Conservation (phyloP, 2,888 invertebrate species). For the Drosophila merina region DNA sequence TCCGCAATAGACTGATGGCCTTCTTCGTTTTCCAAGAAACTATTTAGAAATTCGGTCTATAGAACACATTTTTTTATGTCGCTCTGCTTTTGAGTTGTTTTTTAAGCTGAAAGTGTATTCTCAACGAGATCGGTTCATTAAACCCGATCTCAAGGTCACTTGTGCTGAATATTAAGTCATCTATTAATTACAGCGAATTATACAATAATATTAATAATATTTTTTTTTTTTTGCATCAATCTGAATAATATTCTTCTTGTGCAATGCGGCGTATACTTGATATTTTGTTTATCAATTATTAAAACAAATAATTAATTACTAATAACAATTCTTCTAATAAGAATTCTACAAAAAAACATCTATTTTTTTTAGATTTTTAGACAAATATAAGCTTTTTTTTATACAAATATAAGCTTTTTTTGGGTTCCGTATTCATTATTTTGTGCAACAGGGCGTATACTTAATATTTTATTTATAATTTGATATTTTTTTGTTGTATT, state of each 20-base stretch:
- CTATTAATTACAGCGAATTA: background rate
- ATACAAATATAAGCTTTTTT: no score
- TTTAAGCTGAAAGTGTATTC: slow-evolving; percentile 10
- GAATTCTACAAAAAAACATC: background rate
- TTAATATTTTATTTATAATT: background rate
- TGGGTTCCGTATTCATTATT: no score
- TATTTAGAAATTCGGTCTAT: slow-evolving; percentile 17
- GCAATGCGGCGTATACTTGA: background rate
- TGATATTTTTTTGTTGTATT: no score
- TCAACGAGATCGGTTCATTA: slow-evolving; percentile 19
- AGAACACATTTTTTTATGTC: slow-evolving; percentile 11
- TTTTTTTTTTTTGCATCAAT: background rate
- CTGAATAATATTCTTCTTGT: background rate
- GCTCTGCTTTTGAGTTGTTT: background rate
- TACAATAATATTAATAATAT: no score
- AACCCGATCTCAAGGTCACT: slow-evolving; percentile 23
- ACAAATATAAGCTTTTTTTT: no score
- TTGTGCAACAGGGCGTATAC: background rate
- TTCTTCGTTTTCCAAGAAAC: slow-evolving; percentile 20
- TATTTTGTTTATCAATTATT: background rate
- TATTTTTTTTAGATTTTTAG: no score
- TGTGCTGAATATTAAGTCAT: slow-evolving; percentile 6
- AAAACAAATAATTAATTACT: background rate
- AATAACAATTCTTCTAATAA: background rate
- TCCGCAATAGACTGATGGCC: slow-evolving; percentile 30